A percentile compares a stretch with the other conserved stretches of the same genome.
phyloP scores from a whole-genome alignment of 2,888 invertebrate genomes.

The Ctenicera cuprea region DNA sequence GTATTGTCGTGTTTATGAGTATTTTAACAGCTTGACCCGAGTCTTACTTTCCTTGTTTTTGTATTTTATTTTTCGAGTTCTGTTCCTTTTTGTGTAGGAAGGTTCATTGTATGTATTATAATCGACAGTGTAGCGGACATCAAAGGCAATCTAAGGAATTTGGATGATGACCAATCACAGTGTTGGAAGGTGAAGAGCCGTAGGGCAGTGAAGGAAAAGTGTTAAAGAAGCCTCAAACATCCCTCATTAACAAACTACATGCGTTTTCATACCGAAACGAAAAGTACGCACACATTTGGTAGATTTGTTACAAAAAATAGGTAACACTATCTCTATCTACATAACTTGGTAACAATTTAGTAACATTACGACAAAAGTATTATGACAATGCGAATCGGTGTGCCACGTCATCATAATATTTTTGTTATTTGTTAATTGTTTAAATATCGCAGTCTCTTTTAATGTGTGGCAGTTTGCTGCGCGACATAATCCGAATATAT shows the following conservation, averaged over 20 bases:
- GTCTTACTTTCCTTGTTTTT: background rate
- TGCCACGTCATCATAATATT: slow-evolving; percentile 70
- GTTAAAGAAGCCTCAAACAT: slow-evolving; percentile 65
- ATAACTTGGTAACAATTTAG: slow-evolving; percentile 70
- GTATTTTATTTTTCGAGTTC: background rate
- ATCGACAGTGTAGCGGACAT: slow-evolving; percentile 57
- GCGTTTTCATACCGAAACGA: slow-evolving; percentile 58
- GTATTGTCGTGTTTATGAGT: no score
- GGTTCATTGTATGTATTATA: slow-evolving; percentile 25
- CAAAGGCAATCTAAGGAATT: slow-evolving; percentile 70
- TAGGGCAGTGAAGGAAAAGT: slow-evolving; percentile 52
- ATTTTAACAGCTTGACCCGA: no score
- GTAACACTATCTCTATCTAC: slow-evolving; percentile 70
- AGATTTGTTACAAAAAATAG: slow-evolving; percentile 70
- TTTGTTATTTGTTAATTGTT: slow-evolving; percentile 73
- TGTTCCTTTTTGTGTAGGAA: background rate
- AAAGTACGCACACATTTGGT: slow-evolving; percentile 54
- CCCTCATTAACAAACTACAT: slow-evolving; percentile 64
- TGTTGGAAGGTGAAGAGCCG: slow-evolving; percentile 56
- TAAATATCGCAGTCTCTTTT: slow-evolving; percentile 73
- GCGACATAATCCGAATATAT: slow-evolving; percentile 53
- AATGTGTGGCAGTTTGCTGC: slow-evolving; percentile 64
- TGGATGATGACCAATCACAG: slow-evolving; percentile 71
- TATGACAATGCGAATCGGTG: slow-evolving; percentile 66
- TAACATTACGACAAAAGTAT: slow-evolving; percentile 70